Evolutionary conservation across 2,113 vertebrate genomes (phyloP), one percentile per base, ranked within the genome.

Genomic region (Struthio camelus): DNA sequence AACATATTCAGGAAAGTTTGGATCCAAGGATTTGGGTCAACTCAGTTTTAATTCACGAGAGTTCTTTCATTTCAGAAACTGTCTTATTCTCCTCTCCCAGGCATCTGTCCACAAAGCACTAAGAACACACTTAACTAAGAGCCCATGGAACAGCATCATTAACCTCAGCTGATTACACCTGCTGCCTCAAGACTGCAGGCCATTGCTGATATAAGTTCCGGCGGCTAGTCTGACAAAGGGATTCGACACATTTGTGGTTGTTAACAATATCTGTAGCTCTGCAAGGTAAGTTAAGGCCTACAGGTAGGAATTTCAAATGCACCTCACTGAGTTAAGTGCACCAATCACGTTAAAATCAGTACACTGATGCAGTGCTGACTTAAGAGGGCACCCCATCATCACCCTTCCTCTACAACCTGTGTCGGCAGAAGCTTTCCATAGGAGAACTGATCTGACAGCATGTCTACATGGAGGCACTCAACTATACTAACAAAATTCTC

Each of bases 391-490:
- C 5, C 8, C 22, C 24, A 56, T 15, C n/a, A 65, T 19, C 61
- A 69, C 15, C 32, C 27, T 28, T 80, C 19, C 76, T 61, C 24
- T 2, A 24, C 8, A 61, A 2, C 14, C 48, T 42, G 27, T 0
- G 0, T 6, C 2, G 0, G 11, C 16, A 14, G 65, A 70, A 82
- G 38, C 27, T 48, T 87, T 46, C 36, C 12, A 4, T 14, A 38
- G 27, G 38, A 78, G 32, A 20, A 19, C 1, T 1, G 15, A 72
- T 36, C 40, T 66, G 28, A 24, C 28, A 66, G 48, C 67, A 53
- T 2, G 3, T 46, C 53, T 80, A 44, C 44, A 84, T 6, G 34
- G 14, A 89, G 42, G 22, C 59, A 83, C 40, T 50, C 50, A 64
- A 25, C 30, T 40, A 1, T 9, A 6, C n/a, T 6, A 62, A 91